Conservation (phyloP, 1,140 invertebrate species). For the Drosophila pachea region DNA sequence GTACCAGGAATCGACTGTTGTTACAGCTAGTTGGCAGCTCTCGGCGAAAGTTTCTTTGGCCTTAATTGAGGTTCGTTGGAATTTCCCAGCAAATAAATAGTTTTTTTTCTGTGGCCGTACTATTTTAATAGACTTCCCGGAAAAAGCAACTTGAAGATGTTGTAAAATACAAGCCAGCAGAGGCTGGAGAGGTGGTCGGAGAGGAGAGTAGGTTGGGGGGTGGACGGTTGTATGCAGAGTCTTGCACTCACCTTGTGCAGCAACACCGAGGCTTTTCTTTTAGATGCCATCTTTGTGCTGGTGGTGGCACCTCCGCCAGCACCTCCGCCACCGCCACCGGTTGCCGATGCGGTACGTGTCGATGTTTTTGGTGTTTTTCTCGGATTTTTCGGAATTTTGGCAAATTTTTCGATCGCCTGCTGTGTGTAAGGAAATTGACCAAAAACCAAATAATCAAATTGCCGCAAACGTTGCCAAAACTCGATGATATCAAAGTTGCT, state of each 20-base stretch:
- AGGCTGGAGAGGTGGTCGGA: too few relatives aligned
- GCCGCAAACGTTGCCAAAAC: constrained; percentile 69
- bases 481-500: constrained; percentile 65
- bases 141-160: too few relatives aligned
- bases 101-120: too few relatives aligned
- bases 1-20: too few relatives aligned
- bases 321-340: constrained; percentile 77
- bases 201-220: too few relatives aligned
- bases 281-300: constrained; percentile 79
- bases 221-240: neutral
- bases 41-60: too few relatives aligned
- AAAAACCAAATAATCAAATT: constrained; percentile 61
- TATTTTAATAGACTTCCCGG: too few relatives aligned
- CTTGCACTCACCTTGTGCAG: constrained; percentile 76
- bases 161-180: too few relatives aligned
- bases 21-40: too few relatives aligned
- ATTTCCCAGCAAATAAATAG: too few relatives aligned
- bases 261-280: constrained; percentile 79
- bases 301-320: constrained; percentile 75
- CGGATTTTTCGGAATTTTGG: constrained; percentile 79
- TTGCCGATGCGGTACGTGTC: constrained; percentile 79
- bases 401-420: constrained; percentile 68
- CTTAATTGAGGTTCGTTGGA: too few relatives aligned
- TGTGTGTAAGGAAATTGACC: constrained; percentile 55
- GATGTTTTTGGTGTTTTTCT: constrained; percentile 79